These are phyloP conservation scores for Poecile atricapillus DNA, from an alignment of 2,113 vertebrate genomes.

Conservation along the genomic window DNA sequence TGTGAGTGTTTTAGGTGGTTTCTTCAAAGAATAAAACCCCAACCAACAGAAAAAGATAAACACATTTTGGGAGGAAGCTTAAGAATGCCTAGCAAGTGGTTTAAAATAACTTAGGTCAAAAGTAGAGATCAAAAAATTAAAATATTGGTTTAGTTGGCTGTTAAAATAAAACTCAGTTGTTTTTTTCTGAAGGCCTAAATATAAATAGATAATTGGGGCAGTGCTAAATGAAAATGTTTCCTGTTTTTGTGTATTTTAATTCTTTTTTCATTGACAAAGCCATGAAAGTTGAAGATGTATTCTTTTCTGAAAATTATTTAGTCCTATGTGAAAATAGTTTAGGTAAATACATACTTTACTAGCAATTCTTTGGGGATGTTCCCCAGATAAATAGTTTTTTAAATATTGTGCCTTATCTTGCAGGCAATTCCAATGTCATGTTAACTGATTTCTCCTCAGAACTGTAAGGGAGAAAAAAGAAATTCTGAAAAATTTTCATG, in stretches of 20 bases:
- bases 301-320: neutral
- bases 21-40: neutral
- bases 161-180: neutral
- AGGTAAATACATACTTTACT: neutral
- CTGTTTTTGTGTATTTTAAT: neutral
- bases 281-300: neutral
- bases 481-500: neutral
- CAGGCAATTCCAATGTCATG: neutral
- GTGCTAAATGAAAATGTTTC: neutral
- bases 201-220: neutral
- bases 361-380: slow-evolving; percentile 19
- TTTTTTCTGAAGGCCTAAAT: neutral
- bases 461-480: neutral
- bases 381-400: neutral
- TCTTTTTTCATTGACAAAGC: slow-evolving; percentile 7
- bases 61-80: neutral
- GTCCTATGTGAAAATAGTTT: neutral
- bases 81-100: neutral
- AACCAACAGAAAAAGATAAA: neutral
- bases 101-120: neutral
- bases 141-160: neutral
- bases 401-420: neutral
- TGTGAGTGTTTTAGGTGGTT: neutral
- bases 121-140: neutral
- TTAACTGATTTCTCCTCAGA: neutral